Base-by-base conservation (phyloP, 2,797 vertebrate genomes). In the Dicrostonyx torquatus region DNA sequence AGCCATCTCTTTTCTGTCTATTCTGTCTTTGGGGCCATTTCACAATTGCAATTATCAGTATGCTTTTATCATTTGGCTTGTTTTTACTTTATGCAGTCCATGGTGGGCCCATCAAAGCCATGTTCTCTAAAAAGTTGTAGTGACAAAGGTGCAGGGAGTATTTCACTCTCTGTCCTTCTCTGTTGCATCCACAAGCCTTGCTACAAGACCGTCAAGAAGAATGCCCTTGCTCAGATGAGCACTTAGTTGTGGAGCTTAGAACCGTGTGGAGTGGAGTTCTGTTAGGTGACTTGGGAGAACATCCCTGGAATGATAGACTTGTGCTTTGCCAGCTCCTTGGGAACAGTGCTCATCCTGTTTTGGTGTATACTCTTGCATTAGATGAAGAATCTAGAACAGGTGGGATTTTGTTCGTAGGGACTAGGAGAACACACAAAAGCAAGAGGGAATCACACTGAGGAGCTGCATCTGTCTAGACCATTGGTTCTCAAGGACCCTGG, bases 21-120 rank as follows among this genome's bases (percentile, higher is more conserved):
- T 64, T 53, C 31, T n/a, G 26, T 84, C 4, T n/a, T 86, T 68
- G 66, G 77, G 50, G 29, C 50, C 34, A 53, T 89, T 94, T 76
- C 22, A 68, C 7, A 24, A 60, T 82, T 83, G 18, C 6, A 82
- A 12, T 24, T 75, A 77, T 66, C 37, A 87, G n/a, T 53, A 34
- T 34, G 48, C 11, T 53, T 53, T 82, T 75, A 62, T 68, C 7
- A 75, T 75, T 78, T 70, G 43, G 37, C 31, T 6, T 76, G 20
- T 60, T 70, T 83, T 77, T 55, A 60, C 78, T 29, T 87, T 73
- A 70, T 40, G 1, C 53, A 78, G 14, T 68, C 55, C 14, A 58
- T n/a, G 31, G 43, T 83, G 48, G 22, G 10, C 6, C 31, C 72
- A 77, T 70, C 17, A 37, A 70, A 70, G 70, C 64, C 45, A 84